phyloP scores from a whole-genome alignment of 2,113 vertebrate genomes.

The Xiphophorus maculatus region DNA sequence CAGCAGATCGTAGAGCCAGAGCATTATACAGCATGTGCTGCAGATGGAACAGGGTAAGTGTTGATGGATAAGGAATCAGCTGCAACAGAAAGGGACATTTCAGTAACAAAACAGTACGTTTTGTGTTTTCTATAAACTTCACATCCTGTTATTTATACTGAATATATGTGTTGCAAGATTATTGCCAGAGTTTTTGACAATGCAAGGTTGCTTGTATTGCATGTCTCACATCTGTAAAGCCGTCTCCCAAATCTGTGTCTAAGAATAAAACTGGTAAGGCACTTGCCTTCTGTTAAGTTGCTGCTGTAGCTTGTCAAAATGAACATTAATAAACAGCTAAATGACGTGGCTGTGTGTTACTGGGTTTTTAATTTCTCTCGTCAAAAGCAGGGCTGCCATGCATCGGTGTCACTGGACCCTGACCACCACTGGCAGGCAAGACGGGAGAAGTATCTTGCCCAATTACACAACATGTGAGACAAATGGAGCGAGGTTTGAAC shows the following conservation, averaged over 20 bases:
- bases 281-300: conserved; percentile 34
- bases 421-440: too few species aligned
- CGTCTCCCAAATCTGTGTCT: conserved; percentile 30
- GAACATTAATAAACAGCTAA: conserved; percentile 65
- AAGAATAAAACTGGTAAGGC: conserved; percentile 43
- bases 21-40: conserved; percentile 53
- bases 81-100: not conserved
- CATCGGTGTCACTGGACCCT: too few species aligned
- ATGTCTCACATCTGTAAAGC: conserved; percentile 41
- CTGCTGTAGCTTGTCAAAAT: conserved; percentile 59
- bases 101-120: not conserved
- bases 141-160: not conserved
- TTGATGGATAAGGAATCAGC: conserved; percentile 26
- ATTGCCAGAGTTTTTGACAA: conserved; percentile 6
- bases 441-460: too few species aligned
- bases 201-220: conserved; percentile 26
- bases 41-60: conserved; percentile 60
- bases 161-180: conserved; percentile 33
- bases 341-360: conserved; percentile 30
- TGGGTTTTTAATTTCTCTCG: not conserved
- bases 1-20: conserved; percentile 7
- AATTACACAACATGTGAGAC: too few species aligned
- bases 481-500: too few species aligned
- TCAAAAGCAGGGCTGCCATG: too few species aligned
- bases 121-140: conserved; percentile 7